Evolutionary conservation across 2,888 invertebrate species (phyloP).

Genomic region (Coelogynopora nodosa): DNA sequence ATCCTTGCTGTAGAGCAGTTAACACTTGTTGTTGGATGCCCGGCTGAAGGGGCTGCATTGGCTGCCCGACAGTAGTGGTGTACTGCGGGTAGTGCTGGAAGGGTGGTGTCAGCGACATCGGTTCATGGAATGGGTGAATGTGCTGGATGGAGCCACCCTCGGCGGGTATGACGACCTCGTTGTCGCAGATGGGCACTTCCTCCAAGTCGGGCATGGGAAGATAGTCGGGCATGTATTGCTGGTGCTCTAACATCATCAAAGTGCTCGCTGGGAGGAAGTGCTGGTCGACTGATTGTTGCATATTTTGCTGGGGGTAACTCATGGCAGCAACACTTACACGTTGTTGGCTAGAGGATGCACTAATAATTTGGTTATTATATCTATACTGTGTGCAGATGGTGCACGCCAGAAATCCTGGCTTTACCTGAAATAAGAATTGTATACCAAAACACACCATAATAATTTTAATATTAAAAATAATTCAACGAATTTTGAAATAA

Average conservation of each 20-base stretch:
- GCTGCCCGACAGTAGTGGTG: neutral
- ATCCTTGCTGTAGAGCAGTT: neutral
- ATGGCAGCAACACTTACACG: too few species aligned
- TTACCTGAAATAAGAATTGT: too few species aligned
- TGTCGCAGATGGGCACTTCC: conserved; percentile 8
- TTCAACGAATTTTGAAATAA: too few species aligned
- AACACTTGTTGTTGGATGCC: neutral
- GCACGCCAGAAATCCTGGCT: too few species aligned
- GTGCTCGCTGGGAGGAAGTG: neutral
- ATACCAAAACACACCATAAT: too few species aligned
- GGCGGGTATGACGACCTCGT: conserved; percentile 10
- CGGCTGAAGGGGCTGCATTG: neutral
- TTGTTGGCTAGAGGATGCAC: too few species aligned
- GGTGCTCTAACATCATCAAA: neutral
- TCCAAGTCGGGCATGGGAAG: conserved; percentile 9
- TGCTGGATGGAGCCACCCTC: conserved; percentile 10
- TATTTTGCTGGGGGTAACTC: neutral
- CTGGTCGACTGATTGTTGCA: neutral
- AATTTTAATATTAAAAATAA: too few species aligned
- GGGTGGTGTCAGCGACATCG: neutral
- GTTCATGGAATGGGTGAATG: neutral
- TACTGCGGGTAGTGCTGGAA: conserved; percentile 24
- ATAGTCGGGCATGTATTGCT: conserved; percentile 6
- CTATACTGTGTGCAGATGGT: too few species aligned
- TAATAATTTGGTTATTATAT: too few species aligned